Conservation (phyloP, 2,888 invertebrate genomes). For the Pediacus dermestoides region DNA sequence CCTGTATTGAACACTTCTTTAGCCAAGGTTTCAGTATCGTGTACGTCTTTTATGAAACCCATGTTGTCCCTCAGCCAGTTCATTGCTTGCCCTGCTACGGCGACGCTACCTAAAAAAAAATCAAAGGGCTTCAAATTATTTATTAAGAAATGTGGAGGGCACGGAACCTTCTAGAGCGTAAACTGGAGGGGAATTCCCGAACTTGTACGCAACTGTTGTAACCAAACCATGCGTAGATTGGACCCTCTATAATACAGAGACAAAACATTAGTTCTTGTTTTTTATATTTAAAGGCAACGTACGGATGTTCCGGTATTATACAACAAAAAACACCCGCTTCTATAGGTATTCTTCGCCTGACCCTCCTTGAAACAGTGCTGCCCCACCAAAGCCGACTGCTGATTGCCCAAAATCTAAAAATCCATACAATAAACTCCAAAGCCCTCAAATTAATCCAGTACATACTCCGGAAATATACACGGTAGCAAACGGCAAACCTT, state of each 20-base stretch:
- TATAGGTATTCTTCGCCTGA: slow-evolving; percentile 95
- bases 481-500: slow-evolving; percentile 63
- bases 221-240: slow-evolving; percentile 87
- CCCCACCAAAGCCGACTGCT: slow-evolving; percentile 93
- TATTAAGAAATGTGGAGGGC: not conserved
- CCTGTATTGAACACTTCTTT: slow-evolving; percentile 77
- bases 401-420: slow-evolving; percentile 86
- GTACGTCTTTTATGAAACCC: slow-evolving; percentile 73
- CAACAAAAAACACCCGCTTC: slow-evolving; percentile 94
- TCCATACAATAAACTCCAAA: slow-evolving; percentile 1
- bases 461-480: slow-evolving; percentile 85
- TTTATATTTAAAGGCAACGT: too few relatives aligned
- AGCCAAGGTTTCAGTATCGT: slow-evolving; percentile 59
- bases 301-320: slow-evolving; percentile 88
- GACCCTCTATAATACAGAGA: slow-evolving; percentile 62
- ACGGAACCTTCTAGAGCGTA: slow-evolving; percentile 88
- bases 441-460: slow-evolving; percentile 8
- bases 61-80: slow-evolving; percentile 93
- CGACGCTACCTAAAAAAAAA: slow-evolving; percentile 67
- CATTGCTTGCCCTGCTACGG: slow-evolving; percentile 87
- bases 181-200: slow-evolving; percentile 77
- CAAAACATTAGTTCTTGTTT: too few relatives aligned
- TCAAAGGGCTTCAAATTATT: slow-evolving; percentile 8
- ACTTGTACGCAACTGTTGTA: slow-evolving; percentile 94
- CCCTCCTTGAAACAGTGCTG: slow-evolving; percentile 88